These are phyloP conservation scores for Drosophila takahashii DNA, from an alignment of 1,140 invertebrate genomes.

Conservation along the genomic window DNA sequence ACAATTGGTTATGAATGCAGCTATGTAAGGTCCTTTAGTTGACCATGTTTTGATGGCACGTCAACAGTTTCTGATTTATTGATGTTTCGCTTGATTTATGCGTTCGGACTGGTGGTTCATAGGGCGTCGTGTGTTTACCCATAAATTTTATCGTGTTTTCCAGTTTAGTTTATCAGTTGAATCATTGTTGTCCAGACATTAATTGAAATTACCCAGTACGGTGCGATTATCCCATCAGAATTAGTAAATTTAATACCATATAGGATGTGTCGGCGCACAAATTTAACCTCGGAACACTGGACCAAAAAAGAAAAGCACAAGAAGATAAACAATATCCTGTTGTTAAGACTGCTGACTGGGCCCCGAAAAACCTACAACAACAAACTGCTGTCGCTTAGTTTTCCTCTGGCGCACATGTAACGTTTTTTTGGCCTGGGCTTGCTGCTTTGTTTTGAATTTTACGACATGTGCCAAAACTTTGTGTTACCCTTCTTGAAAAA, in stretches of 20 bases:
- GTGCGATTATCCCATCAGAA: slow-evolving; percentile 10
- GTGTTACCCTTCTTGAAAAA: too few species aligned
- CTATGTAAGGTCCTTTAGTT: neutral
- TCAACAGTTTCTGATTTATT: slow-evolving; percentile 69
- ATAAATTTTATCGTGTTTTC: slow-evolving; percentile 29
- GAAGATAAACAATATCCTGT: slow-evolving; percentile 51
- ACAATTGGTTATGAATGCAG: slow-evolving; percentile 31
- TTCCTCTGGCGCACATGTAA: slow-evolving; percentile 56
- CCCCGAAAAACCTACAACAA: slow-evolving; percentile 28
- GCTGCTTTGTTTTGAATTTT: slow-evolving; percentile 30
- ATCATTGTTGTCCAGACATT: slow-evolving; percentile 3
- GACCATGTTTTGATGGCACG: slow-evolving; percentile 54
- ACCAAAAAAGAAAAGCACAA: slow-evolving; percentile 16
- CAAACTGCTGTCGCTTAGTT: slow-evolving; percentile 5
- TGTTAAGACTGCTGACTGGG: slow-evolving; percentile 45
- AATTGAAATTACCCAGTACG: slow-evolving; percentile 15
- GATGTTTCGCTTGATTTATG: slow-evolving; percentile 60
- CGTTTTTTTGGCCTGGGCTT: slow-evolving; percentile 39
- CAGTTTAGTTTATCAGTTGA: slow-evolving; percentile 3
- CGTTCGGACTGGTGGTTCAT: neutral
- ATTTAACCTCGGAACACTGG: neutral
- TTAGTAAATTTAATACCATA: slow-evolving; percentile 1
- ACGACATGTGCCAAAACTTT: neutral
- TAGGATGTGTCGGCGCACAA: neutral
- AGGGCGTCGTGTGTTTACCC: slow-evolving; percentile 20